phyloP scores from a whole-genome alignment of 2,797 vertebrate genomes.

The Cynodonichthys magdalenae region DNA sequence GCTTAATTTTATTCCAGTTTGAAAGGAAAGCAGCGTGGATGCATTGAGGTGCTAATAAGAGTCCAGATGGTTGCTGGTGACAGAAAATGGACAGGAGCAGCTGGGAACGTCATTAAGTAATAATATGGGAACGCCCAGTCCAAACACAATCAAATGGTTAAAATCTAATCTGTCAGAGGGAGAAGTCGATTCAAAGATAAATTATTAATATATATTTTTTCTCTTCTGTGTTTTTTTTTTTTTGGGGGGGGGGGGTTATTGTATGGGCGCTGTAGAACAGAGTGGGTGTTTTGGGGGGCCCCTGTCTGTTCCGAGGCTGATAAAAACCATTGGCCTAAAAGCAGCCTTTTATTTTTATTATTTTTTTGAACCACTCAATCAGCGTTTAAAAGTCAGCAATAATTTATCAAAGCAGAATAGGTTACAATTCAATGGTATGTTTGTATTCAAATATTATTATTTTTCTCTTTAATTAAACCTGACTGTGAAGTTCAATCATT shows the following conservation, averaged over 20 bases:
- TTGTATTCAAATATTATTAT: neutral
- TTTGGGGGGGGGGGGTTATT: conserved; percentile 7
- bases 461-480: neutral
- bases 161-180: conserved; percentile 82
- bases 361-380: conserved; percentile 22
- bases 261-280: conserved; percentile 35
- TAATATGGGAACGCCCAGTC: conserved; percentile 91
- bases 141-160: conserved; percentile 86
- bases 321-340: conserved; percentile 69
- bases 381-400: conserved; percentile 65
- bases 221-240: neutral
- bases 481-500: neutral
- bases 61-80: conserved; percentile 90
- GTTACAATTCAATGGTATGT: neutral
- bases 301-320: conserved; percentile 64
- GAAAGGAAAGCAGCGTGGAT: conserved; percentile 82
- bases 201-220: conserved; percentile 85
- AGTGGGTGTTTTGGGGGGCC: conserved; percentile 41
- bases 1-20: conserved; percentile 81
- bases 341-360: conserved; percentile 41
- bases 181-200: conserved; percentile 82
- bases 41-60: conserved; percentile 91
- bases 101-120: conserved; percentile 89
- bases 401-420: conserved; percentile 45
- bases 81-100: conserved; percentile 90